Percentiles rank a stretch among this genome's conserved stretches.
These are phyloP conservation scores for Acronicta leporina DNA, from an alignment of 2,888 invertebrate species.

Conservation along the genomic window DNA sequence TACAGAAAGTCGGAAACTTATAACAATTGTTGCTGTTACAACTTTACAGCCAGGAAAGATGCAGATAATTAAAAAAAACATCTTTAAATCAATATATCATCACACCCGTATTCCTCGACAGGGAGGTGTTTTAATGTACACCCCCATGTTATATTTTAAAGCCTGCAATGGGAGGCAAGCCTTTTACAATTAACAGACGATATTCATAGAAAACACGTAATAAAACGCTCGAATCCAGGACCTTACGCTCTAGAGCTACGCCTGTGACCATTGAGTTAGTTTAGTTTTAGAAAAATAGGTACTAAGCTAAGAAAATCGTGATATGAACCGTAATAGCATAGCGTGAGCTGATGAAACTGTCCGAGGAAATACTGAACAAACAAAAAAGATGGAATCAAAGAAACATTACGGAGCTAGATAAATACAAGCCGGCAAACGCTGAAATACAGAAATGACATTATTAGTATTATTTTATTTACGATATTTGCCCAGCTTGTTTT, in stretches of 20 bases:
- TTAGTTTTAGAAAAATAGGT: too few relatives aligned
- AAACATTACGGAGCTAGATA: conserved; percentile 44
- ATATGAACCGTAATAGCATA: conserved; percentile 47
- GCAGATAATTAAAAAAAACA: conserved; percentile 25
- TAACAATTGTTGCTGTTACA: conserved; percentile 34
- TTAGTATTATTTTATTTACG: not conserved
- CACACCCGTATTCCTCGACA: too few relatives aligned
- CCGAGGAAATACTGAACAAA: conserved; percentile 34
- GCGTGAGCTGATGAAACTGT: conserved; percentile 37
- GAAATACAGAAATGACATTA: conserved; percentile 6
- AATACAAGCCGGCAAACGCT: conserved; percentile 11
- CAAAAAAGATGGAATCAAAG: conserved; percentile 45
- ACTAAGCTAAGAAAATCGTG: conserved; percentile 38
- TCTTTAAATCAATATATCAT: conserved; percentile 3
- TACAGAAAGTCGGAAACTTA: conserved; percentile 33
- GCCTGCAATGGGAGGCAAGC: too few relatives aligned
- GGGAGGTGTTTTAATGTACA: too few relatives aligned
- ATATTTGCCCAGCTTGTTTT: not conserved
- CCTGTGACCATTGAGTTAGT: too few relatives aligned
- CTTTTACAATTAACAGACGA: too few relatives aligned
- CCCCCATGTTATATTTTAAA: too few relatives aligned
- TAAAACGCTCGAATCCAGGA: too few relatives aligned
- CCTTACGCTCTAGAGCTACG: too few relatives aligned
- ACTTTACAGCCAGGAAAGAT: conserved; percentile 14
- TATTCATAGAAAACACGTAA: too few relatives aligned